Percentiles rank a stretch among this genome's conserved stretches.
Conservation (phyloP, 2,797 vertebrate genomes). For the Stomatorhinus walkeri region DNA sequence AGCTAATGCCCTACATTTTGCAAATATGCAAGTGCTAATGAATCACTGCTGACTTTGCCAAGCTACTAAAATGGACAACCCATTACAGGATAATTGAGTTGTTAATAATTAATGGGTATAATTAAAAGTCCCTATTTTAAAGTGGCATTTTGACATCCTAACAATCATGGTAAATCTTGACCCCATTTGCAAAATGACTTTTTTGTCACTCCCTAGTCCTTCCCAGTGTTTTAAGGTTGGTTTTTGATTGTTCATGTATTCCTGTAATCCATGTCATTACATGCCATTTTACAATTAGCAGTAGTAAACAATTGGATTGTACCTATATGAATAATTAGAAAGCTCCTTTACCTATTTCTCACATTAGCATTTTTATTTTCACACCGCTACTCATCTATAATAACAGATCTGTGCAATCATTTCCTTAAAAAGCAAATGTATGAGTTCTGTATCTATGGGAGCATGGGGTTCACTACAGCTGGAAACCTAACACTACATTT, state of each 20-base stretch:
- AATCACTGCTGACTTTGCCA: slow-evolving; percentile 9
- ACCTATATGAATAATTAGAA: not conserved
- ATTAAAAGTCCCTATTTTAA: slow-evolving; percentile 18
- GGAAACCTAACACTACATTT: not conserved
- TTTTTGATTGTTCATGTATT: not conserved
- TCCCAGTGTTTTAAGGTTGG: not conserved
- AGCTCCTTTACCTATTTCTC: not conserved
- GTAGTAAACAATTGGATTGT: not conserved
- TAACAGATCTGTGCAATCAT: not conserved
- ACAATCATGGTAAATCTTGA: slow-evolving; percentile 14
- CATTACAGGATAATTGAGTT: slow-evolving; percentile 17
- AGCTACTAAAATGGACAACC: slow-evolving; percentile 7
- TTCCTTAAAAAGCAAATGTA: not conserved
- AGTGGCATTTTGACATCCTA: slow-evolving; percentile 9
- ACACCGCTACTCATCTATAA: not conserved
- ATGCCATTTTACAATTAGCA: not conserved
- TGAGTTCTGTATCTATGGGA: not conserved
- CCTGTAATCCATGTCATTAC: not conserved
- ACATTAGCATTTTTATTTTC: not conserved
- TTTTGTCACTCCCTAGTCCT: not conserved
- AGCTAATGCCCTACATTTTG: not conserved
- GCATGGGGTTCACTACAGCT: not conserved
- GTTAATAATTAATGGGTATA: slow-evolving; percentile 17
- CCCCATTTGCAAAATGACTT: not conserved
- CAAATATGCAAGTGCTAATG: slow-evolving; percentile 1